Percentiles rank a stretch among this genome's conserved stretches.
phyloP scores from a whole-genome alignment of 2,888 invertebrate species.

The Odontocolon sp. region DNA sequence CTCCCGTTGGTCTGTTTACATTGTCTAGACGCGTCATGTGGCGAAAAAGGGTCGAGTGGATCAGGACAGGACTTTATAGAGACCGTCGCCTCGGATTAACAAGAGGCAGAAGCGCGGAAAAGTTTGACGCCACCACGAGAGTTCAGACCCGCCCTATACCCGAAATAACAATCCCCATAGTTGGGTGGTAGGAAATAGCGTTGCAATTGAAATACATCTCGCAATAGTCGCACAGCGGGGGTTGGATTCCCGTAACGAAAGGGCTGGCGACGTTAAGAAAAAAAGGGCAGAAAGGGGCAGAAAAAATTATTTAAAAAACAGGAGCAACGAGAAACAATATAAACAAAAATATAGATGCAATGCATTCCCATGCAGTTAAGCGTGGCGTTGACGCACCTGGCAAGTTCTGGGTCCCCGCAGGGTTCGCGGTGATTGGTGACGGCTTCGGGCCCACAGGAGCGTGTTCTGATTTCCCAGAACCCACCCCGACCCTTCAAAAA shows the following conservation, averaged over 20 bases:
- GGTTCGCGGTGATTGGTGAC: conserved; percentile 54
- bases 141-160: neutral
- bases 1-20: conserved; percentile 12
- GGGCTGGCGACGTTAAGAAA: neutral
- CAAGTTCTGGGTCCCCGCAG: conserved; percentile 3
- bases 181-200: neutral
- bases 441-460: conserved; percentile 56
- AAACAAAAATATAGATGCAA: conserved; percentile 56
- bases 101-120: conserved; percentile 4
- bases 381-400: conserved; percentile 67
- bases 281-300: neutral
- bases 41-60: conserved; percentile 6
- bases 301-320: conserved; percentile 22
- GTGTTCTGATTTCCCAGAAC: conserved; percentile 48
- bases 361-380: conserved; percentile 66
- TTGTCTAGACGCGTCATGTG: conserved; percentile 48
- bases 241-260: neutral
- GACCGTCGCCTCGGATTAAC: conserved; percentile 36
- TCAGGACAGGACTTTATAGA: conserved; percentile 2
- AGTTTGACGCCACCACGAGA: conserved; percentile 15
- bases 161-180: conserved; percentile 20
- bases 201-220: neutral
- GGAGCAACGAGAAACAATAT: neutral
- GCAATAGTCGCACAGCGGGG: conserved; percentile 1
- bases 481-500: conserved; percentile 14